Conservation (phyloP, 2,113 vertebrate species). For the Pterocles orientalis region DNA sequence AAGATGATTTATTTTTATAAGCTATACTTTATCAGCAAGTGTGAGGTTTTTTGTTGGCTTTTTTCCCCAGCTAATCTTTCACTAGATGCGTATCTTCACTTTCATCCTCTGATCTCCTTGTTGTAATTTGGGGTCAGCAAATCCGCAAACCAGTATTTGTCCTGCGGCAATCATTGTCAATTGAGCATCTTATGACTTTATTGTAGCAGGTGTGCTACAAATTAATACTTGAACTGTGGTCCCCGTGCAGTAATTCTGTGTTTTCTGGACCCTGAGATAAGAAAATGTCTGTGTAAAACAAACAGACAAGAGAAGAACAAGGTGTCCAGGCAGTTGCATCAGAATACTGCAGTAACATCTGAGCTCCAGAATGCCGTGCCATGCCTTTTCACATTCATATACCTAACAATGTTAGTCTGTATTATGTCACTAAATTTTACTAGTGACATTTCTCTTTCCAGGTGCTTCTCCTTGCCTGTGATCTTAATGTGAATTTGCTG, state of each 20-base stretch:
- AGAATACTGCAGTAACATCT: not conserved
- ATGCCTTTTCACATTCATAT: not conserved
- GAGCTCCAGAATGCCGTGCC: not conserved
- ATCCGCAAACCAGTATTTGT: not conserved
- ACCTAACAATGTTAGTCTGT: not conserved
- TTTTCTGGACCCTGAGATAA: not conserved
- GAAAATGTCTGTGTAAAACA: not conserved
- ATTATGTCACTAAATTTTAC: not conserved
- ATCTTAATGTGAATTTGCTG: not conserved
- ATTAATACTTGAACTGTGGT: not conserved
- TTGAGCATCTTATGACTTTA: not conserved
- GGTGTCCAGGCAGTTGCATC: not conserved
- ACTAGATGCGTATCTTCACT: not conserved
- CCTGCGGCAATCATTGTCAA: not conserved
- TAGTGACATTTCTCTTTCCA: not conserved
- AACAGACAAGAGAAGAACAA: not conserved
- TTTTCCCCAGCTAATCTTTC: not conserved
- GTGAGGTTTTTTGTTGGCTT: not conserved
- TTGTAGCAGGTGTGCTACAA: not conserved
- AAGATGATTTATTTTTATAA: not conserved
- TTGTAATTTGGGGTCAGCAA: not conserved
- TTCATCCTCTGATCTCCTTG: not conserved
- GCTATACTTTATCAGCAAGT: not conserved
- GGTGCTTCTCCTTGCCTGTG: not conserved
- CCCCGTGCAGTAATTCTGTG: not conserved